phyloP scores from a whole-genome alignment of 1,140 invertebrate species.

The Papilio polytes region DNA sequence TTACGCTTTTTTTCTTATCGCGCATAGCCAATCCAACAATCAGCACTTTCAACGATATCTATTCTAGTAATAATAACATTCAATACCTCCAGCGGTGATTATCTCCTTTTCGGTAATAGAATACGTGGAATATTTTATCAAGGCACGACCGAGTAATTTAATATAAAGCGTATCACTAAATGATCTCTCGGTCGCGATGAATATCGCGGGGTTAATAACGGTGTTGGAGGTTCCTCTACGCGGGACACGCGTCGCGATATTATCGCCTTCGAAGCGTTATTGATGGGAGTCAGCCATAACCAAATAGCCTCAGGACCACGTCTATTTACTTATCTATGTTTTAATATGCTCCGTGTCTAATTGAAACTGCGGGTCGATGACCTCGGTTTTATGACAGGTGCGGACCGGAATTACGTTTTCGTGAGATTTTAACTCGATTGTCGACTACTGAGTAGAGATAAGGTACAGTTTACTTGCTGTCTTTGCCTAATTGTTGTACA shows the following conservation, averaged over 20 bases:
- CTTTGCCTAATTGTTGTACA: constrained; percentile 71
- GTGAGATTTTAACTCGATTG: constrained; percentile 77
- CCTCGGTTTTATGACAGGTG: constrained; percentile 76
- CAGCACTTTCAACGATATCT: constrained; percentile 43
- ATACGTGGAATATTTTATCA: constrained; percentile 80
- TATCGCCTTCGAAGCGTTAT: constrained; percentile 77
- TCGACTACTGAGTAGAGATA: constrained; percentile 71
- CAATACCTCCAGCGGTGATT: constrained; percentile 73
- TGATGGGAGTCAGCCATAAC: constrained; percentile 76
- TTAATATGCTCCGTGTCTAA: constrained; percentile 70
- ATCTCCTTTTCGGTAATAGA: constrained; percentile 81
- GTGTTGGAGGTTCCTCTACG: constrained; percentile 74
- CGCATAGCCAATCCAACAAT: constrained; percentile 41
- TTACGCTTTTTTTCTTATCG: neutral
- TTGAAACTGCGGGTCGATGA: constrained; percentile 69
- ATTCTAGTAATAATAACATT: constrained; percentile 52
- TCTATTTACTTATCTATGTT: constrained; percentile 76
- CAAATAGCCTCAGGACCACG: constrained; percentile 78
- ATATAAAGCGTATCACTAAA: constrained; percentile 83
- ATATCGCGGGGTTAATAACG: constrained; percentile 80
- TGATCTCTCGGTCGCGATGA: constrained; percentile 77
- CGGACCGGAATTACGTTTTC: constrained; percentile 75
- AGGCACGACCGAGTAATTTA: constrained; percentile 82
- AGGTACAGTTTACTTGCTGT: constrained; percentile 50
- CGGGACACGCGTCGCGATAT: constrained; percentile 77